These are phyloP conservation scores for Neotragus pygmaeus DNA, from an alignment of 2,113 vertebrate species.

Conservation along the genomic window DNA sequence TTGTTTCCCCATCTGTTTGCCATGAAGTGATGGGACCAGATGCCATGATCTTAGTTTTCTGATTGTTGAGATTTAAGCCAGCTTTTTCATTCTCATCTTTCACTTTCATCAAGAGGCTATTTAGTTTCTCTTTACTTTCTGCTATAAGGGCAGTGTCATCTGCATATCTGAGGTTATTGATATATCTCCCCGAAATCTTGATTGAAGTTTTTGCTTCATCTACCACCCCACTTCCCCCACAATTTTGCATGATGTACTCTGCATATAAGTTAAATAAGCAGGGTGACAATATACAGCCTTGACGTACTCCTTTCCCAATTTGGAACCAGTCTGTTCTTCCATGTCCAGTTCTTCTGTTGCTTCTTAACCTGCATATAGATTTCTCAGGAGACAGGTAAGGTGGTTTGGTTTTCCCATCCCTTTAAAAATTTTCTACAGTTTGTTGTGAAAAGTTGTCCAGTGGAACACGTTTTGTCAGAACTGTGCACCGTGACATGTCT, in stretches of 20 bases:
- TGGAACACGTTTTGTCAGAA: neutral
- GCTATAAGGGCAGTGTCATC: neutral
- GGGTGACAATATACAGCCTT: neutral
- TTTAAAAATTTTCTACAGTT: neutral
- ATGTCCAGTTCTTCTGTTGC: neutral
- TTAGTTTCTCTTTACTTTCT: neutral
- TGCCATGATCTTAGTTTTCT: neutral
- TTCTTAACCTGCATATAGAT: neutral
- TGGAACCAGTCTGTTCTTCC: neutral
- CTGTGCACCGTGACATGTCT: neutral
- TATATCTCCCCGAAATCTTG: neutral
- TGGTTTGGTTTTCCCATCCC: neutral
- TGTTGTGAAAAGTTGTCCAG: neutral
- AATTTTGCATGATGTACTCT: neutral
- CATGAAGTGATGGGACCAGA: neutral
- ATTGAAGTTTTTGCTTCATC: neutral
- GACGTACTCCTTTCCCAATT: neutral
- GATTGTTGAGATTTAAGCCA: neutral
- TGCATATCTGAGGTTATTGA: neutral
- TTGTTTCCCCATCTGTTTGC: neutral
- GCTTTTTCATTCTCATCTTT: neutral
- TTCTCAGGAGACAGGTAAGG: neutral
- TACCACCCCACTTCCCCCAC: accelerated
- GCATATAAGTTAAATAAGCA: neutral
- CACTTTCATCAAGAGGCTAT: neutral